Conservation (phyloP, 2,888 invertebrate genomes). For the Zygaena filipendulae region DNA sequence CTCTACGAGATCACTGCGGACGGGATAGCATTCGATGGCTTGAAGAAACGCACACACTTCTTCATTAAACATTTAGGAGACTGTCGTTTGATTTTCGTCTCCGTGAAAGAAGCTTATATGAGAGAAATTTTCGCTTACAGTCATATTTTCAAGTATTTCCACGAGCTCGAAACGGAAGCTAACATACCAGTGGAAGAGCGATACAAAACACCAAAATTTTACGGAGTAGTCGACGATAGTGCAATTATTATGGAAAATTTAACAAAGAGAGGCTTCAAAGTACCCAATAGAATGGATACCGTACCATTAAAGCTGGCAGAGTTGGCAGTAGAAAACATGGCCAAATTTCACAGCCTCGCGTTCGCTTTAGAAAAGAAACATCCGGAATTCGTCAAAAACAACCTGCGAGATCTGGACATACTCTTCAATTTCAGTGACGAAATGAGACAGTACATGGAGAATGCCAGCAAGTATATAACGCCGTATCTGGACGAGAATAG, state of each 20-base stretch:
- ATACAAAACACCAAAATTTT: conserved; percentile 27
- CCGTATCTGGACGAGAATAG: background rate
- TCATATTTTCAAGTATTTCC: conserved; percentile 26
- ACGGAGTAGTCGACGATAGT: conserved; percentile 23
- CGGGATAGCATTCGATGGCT: conserved; percentile 20
- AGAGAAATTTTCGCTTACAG: conserved; percentile 32
- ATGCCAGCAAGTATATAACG: conserved; percentile 1
- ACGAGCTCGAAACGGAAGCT: conserved; percentile 25
- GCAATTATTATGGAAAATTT: conserved; percentile 36
- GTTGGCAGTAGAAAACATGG: conserved; percentile 29
- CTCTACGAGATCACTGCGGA: conserved; percentile 27
- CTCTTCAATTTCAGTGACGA: conserved; percentile 7
- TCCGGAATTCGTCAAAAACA: conserved; percentile 28
- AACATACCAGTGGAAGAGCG: conserved; percentile 25
- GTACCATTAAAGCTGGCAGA: conserved; percentile 30
- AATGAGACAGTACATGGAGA: conserved; percentile 2
- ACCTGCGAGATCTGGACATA: conserved; percentile 4
- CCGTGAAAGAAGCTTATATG: conserved; percentile 24
- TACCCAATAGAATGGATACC: conserved; percentile 25
- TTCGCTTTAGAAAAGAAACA: conserved; percentile 26
- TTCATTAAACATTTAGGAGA: conserved; percentile 39
- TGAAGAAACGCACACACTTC: conserved; percentile 24
- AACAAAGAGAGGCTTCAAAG: conserved; percentile 25
- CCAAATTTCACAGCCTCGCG: conserved; percentile 36
- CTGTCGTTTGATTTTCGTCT: too few species aligned